phyloP scores from a whole-genome alignment of 2,113 vertebrate species.

The Pygoscelis adeliae region DNA sequence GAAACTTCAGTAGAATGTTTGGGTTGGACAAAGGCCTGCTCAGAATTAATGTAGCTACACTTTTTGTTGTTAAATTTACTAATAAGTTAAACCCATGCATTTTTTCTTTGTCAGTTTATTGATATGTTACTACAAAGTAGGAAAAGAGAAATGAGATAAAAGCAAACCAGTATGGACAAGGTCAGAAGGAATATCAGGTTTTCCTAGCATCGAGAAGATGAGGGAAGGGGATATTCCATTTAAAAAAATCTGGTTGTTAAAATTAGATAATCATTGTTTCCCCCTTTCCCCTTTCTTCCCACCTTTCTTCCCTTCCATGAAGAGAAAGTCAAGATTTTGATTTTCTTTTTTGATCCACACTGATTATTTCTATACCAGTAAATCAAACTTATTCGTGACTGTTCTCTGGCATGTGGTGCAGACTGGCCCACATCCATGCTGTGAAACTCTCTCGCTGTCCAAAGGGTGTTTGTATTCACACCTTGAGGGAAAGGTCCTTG shows the following conservation, averaged over 20 bases:
- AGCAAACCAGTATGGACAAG: neutral
- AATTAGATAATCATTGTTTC: neutral
- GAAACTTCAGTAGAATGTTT: neutral
- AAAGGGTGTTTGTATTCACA: neutral
- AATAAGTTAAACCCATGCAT: neutral
- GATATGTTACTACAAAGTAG: neutral
- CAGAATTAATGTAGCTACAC: neutral
- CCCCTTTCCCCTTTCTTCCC: neutral
- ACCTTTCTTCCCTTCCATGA: neutral
- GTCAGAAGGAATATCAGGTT: neutral
- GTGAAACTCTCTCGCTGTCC: neutral
- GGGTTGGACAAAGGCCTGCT: neutral
- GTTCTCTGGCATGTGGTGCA: neutral
- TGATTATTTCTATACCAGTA: neutral
- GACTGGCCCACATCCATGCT: neutral
- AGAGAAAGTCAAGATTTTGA: neutral
- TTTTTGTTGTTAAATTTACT: neutral
- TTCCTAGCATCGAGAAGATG: neutral
- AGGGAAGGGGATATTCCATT: neutral
- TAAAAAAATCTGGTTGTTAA: neutral
- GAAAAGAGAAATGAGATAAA: neutral
- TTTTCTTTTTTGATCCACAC: neutral
- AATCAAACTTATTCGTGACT: neutral
- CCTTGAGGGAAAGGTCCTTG: neutral
- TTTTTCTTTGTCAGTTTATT: neutral